Percentiles rank a stretch among this genome's conserved stretches.
Evolutionary conservation across 2,797 vertebrate species (phyloP).

Genomic region (Chloroceryle inda): DNA sequence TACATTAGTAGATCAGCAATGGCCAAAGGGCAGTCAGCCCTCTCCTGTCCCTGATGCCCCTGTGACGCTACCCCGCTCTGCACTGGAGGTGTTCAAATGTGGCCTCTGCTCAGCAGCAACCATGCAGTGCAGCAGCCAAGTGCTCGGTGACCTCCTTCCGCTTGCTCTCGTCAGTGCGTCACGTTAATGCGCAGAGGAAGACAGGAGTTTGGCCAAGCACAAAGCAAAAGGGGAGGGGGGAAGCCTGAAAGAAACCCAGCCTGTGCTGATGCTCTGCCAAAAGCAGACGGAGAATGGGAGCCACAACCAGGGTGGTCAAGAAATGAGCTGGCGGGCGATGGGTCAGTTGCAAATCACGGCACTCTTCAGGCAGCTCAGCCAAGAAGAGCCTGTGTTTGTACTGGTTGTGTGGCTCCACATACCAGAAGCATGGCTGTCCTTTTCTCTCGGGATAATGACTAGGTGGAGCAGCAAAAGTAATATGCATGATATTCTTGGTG

Average conservation of each 20-base stretch:
- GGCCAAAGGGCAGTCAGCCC: neutral
- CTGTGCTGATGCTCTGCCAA: neutral
- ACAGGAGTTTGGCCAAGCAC: slow-evolving; percentile 50
- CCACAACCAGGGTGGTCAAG: slow-evolving; percentile 51
- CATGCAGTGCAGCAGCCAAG: neutral
- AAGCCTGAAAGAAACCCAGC: neutral
- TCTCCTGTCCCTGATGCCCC: neutral
- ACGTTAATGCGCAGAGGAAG: neutral
- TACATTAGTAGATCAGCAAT: neutral
- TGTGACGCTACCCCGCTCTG: fast-evolving
- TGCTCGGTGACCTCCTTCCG: slow-evolving; percentile 41
- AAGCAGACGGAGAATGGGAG: neutral
- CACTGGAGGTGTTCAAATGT: neutral
- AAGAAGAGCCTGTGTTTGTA: slow-evolving; percentile 34
- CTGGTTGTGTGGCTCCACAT: slow-evolving; percentile 27
- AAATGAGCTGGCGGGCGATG: neutral
- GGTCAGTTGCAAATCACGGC: slow-evolving; percentile 28
- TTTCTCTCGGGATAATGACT: slow-evolving; percentile 43
- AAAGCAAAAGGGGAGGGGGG: neutral
- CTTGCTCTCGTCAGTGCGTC: neutral
- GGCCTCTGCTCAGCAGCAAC: neutral
- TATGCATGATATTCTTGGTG: slow-evolving; percentile 31
- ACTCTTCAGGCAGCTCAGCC: neutral
- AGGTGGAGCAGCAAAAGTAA: slow-evolving; percentile 55
- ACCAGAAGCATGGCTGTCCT: slow-evolving; percentile 40